Evolutionary conservation across 2,113 vertebrate species (phyloP).

Genomic region (Clinocottus analis): DNA sequence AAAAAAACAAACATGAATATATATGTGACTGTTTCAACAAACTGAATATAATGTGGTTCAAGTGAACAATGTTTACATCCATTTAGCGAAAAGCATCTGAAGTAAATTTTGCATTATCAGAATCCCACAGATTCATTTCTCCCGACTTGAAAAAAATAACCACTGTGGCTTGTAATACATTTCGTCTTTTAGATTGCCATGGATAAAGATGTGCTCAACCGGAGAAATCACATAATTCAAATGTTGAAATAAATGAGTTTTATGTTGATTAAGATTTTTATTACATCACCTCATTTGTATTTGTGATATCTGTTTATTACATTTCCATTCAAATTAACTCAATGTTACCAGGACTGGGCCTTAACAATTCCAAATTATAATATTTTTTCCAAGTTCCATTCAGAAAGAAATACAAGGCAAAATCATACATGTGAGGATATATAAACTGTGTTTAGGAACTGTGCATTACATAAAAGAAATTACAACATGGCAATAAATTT

Average conservation of each 20-base stretch:
- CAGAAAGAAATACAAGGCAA: neutral
- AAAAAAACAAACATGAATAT: slow-evolving; percentile 88
- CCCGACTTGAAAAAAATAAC: neutral
- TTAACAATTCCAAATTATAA: neutral
- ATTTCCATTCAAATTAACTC: neutral
- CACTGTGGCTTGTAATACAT: slow-evolving; percentile 27
- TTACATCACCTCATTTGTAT: neutral
- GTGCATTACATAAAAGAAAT: neutral
- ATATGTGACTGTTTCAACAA: slow-evolving; percentile 88
- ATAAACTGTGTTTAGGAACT: neutral
- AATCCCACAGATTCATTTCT: slow-evolving; percentile 35
- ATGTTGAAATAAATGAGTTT: slow-evolving; percentile 72
- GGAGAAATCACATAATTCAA: slow-evolving; percentile 49
- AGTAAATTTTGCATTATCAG: slow-evolving; percentile 38
- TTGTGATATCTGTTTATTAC: neutral
- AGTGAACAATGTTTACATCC: slow-evolving; percentile 76
- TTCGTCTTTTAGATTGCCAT: slow-evolving; percentile 26
- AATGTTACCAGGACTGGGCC: neutral
- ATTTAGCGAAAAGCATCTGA: slow-evolving; percentile 52
- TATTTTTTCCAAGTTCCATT: neutral
- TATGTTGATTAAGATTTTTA: slow-evolving; percentile 52
- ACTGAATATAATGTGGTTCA: slow-evolving; percentile 85
- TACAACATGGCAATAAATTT: neutral
- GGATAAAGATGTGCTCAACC: slow-evolving; percentile 6
- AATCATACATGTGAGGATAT: neutral